Base-by-base conservation (phyloP, 2,888 invertebrate genomes). In the Polyploca ridens region DNA sequence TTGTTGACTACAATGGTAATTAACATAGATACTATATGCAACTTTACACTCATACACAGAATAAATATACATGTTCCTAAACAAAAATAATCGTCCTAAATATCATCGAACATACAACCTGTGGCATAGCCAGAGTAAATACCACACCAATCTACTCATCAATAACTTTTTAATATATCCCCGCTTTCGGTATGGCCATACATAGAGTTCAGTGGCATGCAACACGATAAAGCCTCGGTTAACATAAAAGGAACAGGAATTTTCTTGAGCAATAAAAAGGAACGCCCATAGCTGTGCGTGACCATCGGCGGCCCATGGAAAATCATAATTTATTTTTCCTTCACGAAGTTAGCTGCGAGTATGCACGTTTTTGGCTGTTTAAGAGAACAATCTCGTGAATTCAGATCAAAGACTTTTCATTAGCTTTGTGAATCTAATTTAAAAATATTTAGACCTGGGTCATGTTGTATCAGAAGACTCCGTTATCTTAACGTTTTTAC, bases 221-320 rank as follows among this genome's bases (percentile, higher is more conserved):
- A 87, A 89, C 86, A 88, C 90, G 88, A 89, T 87, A 90, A 89
- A 88, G 79, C 82, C 81, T 84, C 84, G 83, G 87, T 88, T 89
- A 86, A 88, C 88, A 88, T 90, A 89, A 91, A 90, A 87, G 86
- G 82, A 87, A 82, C 86, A 87, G 79, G 81, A 84, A 86, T 86
- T 41, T 89, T 80, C 87, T 86, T 83, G 76, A 83, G 82, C 83
- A 87, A 88, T 87, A 88, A 87, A 88, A 87, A 86, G 85, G 82
- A 87, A 86, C 83, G 82, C 82, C 83, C 78, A 78, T 79, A 84
- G 78, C 76, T 74, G 82, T 90, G 90, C 90, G 90, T 90, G 90
- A 90, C 89, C 89, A 85, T 74, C 79, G 76, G 68, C 77, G 79
- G 54, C 72, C 83, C 81, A 79, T 86, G 86, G 83, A 89, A 88